Evolutionary conservation across 2,888 invertebrate genomes (phyloP).

Genomic region (Diaperis boleti): DNA sequence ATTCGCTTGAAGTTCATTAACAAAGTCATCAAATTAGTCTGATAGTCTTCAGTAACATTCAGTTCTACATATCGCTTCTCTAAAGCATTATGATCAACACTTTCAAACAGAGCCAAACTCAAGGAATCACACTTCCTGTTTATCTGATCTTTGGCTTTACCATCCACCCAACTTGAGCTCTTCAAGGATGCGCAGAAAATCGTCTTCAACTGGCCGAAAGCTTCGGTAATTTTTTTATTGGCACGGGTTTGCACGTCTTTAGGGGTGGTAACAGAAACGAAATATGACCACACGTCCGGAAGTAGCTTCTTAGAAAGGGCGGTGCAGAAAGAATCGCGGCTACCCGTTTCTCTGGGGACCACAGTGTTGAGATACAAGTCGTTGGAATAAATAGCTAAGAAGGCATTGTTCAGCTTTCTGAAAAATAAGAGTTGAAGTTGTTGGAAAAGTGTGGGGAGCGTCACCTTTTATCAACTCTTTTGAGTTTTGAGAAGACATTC

Average conservation of each 20-base stretch:
- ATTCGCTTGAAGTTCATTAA: constrained; percentile 13
- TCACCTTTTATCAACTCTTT: constrained; percentile 11
- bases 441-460: not conserved
- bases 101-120: constrained; percentile 36
- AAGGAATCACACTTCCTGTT: constrained; percentile 43
- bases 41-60: constrained; percentile 19
- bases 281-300: constrained; percentile 41
- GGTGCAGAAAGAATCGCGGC: constrained; percentile 50
- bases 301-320: constrained; percentile 47
- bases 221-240: not conserved
- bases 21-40: constrained; percentile 21
- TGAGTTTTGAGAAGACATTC: constrained; percentile 16
- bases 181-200: constrained; percentile 35
- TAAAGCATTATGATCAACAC: not conserved
- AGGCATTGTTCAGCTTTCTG: constrained; percentile 51
- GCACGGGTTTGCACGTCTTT: not conserved
- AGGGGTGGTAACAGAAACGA: not conserved
- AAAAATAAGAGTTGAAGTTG: constrained; percentile 26
- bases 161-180: constrained; percentile 46
- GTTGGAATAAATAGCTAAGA: constrained; percentile 52
- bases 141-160: constrained; percentile 31
- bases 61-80: not conserved
- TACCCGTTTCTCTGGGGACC: constrained; percentile 43
- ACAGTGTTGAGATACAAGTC: constrained; percentile 54
- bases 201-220: constrained; percentile 45